Evolutionary conservation across 2,797 vertebrate species (phyloP).

Genomic region (Sebastes goodei): DNA sequence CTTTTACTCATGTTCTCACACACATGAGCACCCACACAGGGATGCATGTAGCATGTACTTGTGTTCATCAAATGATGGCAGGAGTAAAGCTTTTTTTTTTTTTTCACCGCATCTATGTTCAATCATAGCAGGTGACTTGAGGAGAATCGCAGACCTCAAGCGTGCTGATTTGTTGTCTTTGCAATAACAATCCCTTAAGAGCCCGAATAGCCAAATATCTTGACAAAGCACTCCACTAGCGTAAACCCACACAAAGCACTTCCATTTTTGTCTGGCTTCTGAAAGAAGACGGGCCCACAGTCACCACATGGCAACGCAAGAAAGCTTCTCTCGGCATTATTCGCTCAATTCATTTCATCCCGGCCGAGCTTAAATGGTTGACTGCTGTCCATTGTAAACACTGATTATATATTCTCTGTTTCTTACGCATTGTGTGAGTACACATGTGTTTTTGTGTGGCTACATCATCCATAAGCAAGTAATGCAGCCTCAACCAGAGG

Average conservation of each 20-base stretch:
- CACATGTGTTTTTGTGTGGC: background rate
- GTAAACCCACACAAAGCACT: conserved; percentile 53
- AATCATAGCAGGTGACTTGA: conserved; percentile 23
- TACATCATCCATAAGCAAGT: background rate
- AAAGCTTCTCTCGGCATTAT: conserved; percentile 29
- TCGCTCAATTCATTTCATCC: conserved; percentile 36
- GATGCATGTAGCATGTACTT: background rate
- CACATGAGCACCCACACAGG: background rate
- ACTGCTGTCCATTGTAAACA: conserved; percentile 37
- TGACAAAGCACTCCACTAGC: conserved; percentile 46
- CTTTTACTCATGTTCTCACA: conserved; percentile 20
- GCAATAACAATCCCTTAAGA: conserved; percentile 50
- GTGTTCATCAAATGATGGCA: background rate
- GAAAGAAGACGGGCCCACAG: conserved; percentile 23
- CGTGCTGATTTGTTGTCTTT: conserved; percentile 44
- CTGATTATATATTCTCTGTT: conserved; percentile 5
- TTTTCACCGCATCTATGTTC: background rate
- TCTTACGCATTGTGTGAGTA: background rate
- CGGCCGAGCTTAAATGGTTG: conserved; percentile 15
- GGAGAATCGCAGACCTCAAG: conserved; percentile 30
- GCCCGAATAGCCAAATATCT: conserved; percentile 46
- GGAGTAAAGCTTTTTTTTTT: background rate
- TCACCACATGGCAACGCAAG: conserved; percentile 21
- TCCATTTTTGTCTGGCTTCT: conserved; percentile 43
- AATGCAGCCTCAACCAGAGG: background rate